Base-by-base conservation (phyloP, 2,797 vertebrate species). In the Ibycter americanus region DNA sequence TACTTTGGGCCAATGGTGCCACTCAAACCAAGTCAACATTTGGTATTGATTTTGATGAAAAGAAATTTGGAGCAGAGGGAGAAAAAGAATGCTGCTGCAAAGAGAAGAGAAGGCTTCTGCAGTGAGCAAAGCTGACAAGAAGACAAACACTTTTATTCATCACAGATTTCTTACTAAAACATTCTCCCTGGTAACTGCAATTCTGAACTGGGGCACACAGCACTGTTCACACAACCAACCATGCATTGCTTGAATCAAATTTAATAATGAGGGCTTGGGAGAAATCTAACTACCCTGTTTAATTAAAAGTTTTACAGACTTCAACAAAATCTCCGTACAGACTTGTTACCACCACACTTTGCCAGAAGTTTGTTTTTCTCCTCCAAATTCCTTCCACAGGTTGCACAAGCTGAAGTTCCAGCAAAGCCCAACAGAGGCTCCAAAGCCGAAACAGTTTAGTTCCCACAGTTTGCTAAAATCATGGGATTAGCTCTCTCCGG, bases 111-210 rank as follows among this genome's bases (percentile, higher is more conserved):
- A 58, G 46, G 20, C 77, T 93, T 89, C 94, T 0, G 0, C 87
- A 72, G 90, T 36, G 92, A 95, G 88, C 46, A 72, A 67, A 81
- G 34, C 85, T 66, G 83, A 82, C 49, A 84, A 89, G 90, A 92
- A 89, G 38, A 56, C 52, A 54, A 83, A 88, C 56, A 27, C 49
- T 74, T 93, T 20, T 31, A 49, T 23, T 91, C 29, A 36, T 66
- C 89, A 81, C 0, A 20, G 55, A 83, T 90, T 83, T 83, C 85
- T 81, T 51, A 49, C 63, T 83, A 42, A 89, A 90, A 91, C 38
- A 22, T 72, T 71, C 49, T 84, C 31, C 42, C 27, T 21, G 38
- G 12, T 84, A 93, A 96, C 26, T 86, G 80, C 56, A 87, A 7
- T 71, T 79, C 80, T 0, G 6, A 79, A 62, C 88, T 59, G 58